Percentiles rank a stretch among this genome's conserved stretches.
Evolutionary conservation across 2,888 invertebrate species (phyloP).

Genomic region (Phyllotreta cruciferae): DNA sequence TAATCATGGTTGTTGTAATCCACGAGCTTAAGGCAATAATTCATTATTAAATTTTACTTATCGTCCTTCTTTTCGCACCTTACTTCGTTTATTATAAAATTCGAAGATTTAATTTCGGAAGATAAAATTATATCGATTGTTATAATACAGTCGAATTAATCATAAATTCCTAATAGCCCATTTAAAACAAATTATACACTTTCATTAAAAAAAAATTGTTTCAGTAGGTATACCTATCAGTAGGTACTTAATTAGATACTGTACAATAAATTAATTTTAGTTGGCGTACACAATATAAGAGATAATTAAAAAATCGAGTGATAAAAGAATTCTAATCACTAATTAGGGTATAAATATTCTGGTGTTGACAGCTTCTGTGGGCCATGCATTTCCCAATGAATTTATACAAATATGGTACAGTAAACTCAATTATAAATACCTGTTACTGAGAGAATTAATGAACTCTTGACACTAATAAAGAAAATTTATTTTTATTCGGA

Average conservation of each 20-base stretch:
- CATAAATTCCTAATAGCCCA: background rate
- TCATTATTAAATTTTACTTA: conserved; percentile 55
- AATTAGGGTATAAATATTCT: conserved; percentile 32
- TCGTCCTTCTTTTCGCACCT: conserved; percentile 50
- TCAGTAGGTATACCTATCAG: too few species aligned
- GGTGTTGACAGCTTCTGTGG: conserved; percentile 23
- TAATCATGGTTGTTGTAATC: conserved; percentile 55
- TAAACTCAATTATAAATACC: conserved; percentile 8
- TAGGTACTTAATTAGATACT: too few species aligned
- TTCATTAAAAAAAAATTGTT: too few species aligned
- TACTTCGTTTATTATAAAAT: conserved; percentile 42
- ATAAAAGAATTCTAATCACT: conserved; percentile 29
- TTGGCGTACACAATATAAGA: conserved; percentile 25
- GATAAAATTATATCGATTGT: conserved; percentile 21
- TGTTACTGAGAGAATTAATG: conserved; percentile 3
- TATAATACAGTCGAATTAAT: background rate
- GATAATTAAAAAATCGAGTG: conserved; percentile 7
- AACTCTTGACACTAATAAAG: background rate
- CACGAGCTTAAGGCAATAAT: conserved; percentile 52
- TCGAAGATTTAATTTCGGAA: conserved; percentile 32
- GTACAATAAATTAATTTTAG: too few species aligned
- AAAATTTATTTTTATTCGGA: background rate
- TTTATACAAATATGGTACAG: conserved; percentile 23
- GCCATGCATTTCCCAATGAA: conserved; percentile 28
- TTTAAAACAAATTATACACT: too few species aligned